Percentiles rank a stretch among this genome's conserved stretches.
phyloP scores from a whole-genome alignment of 2,113 vertebrate genomes.

The Oryzias javanicus region DNA sequence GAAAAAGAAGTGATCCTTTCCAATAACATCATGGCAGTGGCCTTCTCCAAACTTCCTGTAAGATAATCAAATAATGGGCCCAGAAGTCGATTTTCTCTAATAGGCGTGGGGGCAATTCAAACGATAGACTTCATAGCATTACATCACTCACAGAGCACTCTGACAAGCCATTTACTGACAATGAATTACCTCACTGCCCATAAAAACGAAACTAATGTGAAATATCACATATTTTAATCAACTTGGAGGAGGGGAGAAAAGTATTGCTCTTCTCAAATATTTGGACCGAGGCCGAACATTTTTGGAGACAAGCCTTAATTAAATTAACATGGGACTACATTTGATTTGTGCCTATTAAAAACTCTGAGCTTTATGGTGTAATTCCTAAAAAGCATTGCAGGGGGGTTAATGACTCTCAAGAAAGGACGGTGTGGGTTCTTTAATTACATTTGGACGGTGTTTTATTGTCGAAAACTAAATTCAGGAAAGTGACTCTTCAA shows the following conservation, averaged over 20 bases:
- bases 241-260: constrained; percentile 65
- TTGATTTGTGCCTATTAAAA: constrained; percentile 81
- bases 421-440: constrained; percentile 55
- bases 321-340: constrained; percentile 73
- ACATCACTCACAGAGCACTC: constrained; percentile 74
- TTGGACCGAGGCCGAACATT: constrained; percentile 73
- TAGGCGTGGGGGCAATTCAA: constrained; percentile 70
- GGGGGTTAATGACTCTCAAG: constrained; percentile 74
- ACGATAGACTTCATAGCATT: constrained; percentile 74
- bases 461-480: constrained; percentile 78
- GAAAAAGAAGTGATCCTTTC: constrained; percentile 40
- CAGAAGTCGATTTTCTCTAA: constrained; percentile 73
- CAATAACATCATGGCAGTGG: constrained; percentile 52
- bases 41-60: constrained; percentile 70
- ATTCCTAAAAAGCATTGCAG: constrained; percentile 74
- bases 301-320: constrained; percentile 74
- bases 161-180: constrained; percentile 76
- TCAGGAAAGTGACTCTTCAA: constrained; percentile 68
- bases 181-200: constrained; percentile 76
- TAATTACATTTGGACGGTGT: constrained; percentile 73
- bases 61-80: constrained; percentile 75
- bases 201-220: constrained; percentile 82
- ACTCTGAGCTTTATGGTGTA: constrained; percentile 68
- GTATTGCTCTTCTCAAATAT: constrained; percentile 72
- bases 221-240: constrained; percentile 83